Evolutionary conservation across 2,113 vertebrate species (phyloP).

Genomic region (Murina feae): DNA sequence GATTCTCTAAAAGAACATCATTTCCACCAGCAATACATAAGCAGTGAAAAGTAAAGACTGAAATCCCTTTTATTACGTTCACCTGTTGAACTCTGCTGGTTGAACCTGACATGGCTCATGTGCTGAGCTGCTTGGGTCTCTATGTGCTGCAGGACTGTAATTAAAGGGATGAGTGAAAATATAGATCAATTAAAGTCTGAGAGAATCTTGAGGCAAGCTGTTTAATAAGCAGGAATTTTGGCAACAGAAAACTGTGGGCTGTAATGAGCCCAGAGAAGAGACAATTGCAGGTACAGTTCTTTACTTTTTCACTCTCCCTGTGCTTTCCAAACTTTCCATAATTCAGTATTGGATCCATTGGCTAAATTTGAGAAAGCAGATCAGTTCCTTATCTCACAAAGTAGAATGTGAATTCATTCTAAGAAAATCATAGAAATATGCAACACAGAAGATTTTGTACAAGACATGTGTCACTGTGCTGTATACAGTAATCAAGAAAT

Average conservation of each 20-base stretch:
- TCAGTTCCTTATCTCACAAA: neutral
- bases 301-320: neutral
- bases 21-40: neutral
- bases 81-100: conserved; percentile 22
- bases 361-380: neutral
- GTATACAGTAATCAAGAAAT: neutral
- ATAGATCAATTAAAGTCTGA: conserved; percentile 56
- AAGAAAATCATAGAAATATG: neutral
- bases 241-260: neutral
- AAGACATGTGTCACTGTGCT: neutral
- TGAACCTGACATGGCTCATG: neutral
- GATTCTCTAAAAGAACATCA: neutral
- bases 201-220: neutral
- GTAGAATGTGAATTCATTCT: neutral
- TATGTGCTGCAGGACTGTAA: conserved; percentile 26
- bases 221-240: conserved; percentile 52
- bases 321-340: neutral
- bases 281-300: neutral
- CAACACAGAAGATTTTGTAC: neutral
- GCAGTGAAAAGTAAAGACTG: neutral
- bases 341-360: neutral
- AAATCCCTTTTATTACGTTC: conserved; percentile 17
- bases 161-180: conserved; percentile 58
- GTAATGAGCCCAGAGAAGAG: neutral
- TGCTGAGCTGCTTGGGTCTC: conserved; percentile 9